Conservation (phyloP, 2,797 vertebrate species). For the Alca torda region DNA sequence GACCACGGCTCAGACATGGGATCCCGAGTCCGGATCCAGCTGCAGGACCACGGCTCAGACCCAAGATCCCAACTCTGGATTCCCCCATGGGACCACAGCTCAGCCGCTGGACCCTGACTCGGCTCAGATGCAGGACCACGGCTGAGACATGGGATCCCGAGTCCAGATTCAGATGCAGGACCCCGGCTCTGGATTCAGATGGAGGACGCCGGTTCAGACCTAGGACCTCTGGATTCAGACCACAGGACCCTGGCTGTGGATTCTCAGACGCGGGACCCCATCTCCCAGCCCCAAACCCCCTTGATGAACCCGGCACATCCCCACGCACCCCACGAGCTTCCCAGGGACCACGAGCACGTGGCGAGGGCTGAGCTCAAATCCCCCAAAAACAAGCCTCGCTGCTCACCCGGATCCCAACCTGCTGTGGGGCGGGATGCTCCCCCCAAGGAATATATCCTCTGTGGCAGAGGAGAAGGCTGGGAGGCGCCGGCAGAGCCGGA, state of each 20-base stretch:
- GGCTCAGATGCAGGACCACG: too few relatives aligned
- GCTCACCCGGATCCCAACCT: not conserved
- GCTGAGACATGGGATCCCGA: not conserved
- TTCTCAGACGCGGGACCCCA: not conserved
- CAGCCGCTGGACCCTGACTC: too few relatives aligned
- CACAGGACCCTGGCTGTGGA: too few relatives aligned
- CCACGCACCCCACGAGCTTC: not conserved
- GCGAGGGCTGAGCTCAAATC: not conserved
- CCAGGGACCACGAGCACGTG: accelerated
- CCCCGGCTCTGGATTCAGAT: not conserved
- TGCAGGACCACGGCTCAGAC: not conserved
- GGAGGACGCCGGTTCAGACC: too few relatives aligned
- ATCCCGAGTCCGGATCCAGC: not conserved
- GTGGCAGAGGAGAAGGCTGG: not conserved
- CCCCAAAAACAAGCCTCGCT: not conserved
- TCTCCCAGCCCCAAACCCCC: not conserved
- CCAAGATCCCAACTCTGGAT: accelerated
- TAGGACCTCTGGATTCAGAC: too few relatives aligned
- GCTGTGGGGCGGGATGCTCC: not conserved
- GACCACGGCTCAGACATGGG: not conserved
- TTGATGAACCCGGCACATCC: accelerated
- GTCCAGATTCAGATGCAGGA: too few relatives aligned
- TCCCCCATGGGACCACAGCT: accelerated
- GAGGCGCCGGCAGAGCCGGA: not conserved
- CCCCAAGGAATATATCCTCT: accelerated